Percentiles rank a stretch among this genome's conserved stretches.
Conservation (phyloP, 2,888 invertebrate species). For the Magallana nippona region DNA sequence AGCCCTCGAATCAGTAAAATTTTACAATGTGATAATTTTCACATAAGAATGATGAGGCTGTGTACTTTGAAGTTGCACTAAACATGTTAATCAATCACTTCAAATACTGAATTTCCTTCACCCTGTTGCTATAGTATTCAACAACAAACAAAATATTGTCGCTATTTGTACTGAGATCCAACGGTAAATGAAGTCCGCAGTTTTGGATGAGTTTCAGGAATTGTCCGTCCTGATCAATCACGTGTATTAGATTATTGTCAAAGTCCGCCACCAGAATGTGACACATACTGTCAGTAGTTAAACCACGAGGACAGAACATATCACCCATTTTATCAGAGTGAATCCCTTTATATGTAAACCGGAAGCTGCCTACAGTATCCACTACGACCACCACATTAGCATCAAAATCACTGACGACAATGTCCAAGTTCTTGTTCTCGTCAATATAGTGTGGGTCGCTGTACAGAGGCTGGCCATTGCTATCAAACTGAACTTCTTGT, state of each 20-base stretch:
- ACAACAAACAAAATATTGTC: constrained; percentile 9
- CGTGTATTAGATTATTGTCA: not conserved
- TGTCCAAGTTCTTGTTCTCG: not conserved
- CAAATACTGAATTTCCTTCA: constrained; percentile 15
- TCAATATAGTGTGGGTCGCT: not conserved
- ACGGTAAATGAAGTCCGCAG: not conserved
- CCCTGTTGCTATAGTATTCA: constrained; percentile 4
- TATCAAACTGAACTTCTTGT: not conserved
- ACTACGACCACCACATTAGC: not conserved
- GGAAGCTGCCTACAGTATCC: not conserved
- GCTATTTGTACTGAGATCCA: not conserved
- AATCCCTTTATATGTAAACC: not conserved
- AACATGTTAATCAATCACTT: not conserved
- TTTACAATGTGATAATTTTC: no score
- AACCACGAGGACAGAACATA: not conserved
- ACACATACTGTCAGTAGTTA: constrained; percentile 1
- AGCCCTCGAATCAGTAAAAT: no score
- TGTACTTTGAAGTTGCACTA: no score
- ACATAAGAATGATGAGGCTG: no score
- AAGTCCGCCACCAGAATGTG: not conserved
- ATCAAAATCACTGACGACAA: constrained; percentile 5
- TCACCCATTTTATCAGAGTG: not conserved
- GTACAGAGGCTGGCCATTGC: not conserved
- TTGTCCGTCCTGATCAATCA: not conserved
- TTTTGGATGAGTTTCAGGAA: not conserved